phyloP scores from a whole-genome alignment of 2,113 vertebrate genomes.

The Laterallus jamaicensis region DNA sequence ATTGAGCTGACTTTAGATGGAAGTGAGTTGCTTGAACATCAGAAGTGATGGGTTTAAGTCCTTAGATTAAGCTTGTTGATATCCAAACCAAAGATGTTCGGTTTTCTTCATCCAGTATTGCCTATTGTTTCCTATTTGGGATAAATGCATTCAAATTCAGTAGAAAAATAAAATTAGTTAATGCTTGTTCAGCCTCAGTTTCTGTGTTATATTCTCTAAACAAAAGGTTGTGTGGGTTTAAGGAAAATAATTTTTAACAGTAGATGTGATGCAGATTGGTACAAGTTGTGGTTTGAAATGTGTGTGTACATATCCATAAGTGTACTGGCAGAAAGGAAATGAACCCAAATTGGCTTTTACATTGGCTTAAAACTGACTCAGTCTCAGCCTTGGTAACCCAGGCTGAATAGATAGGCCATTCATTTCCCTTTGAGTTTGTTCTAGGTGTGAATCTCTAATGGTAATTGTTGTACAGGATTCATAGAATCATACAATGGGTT shows the following conservation, averaged over 20 bases:
- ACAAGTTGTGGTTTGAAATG: neutral
- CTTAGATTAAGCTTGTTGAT: neutral
- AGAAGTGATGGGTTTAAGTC: neutral
- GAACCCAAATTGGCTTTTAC: neutral
- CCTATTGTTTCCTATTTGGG: neutral
- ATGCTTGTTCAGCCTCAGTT: neutral
- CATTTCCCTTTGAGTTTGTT: neutral
- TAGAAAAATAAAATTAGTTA: neutral
- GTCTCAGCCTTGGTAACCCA: neutral
- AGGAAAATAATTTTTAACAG: neutral
- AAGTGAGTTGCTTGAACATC: neutral
- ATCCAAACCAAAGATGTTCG: neutral
- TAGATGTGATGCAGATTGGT: neutral
- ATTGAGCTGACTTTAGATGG: neutral
- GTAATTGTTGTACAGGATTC: neutral
- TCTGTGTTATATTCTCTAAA: neutral
- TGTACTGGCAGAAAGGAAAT: neutral
- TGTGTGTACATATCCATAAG: neutral
- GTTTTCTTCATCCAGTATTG: neutral
- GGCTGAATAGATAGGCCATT: rapidly evolving
- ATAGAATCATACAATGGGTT: too few relatives aligned
- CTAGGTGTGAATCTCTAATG: rapidly evolving
- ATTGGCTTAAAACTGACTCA: neutral
- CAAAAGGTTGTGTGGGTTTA: neutral
- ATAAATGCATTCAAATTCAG: neutral